Evolutionary conservation across 1,140 invertebrate species (phyloP).

Genomic region (Lycorma delicatula): DNA sequence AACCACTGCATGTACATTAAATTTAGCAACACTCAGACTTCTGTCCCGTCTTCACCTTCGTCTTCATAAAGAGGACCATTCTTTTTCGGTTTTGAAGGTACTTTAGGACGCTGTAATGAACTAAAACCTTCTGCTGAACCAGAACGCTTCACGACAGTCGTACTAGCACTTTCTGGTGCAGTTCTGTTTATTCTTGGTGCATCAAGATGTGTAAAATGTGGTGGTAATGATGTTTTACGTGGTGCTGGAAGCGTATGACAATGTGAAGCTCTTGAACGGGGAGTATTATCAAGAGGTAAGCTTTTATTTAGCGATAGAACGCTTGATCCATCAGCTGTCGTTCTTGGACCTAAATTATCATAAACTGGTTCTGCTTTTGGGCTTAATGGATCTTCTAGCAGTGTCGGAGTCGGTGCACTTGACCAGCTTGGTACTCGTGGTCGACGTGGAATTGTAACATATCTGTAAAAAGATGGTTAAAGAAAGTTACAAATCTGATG

Average conservation of each 20-base stretch:
- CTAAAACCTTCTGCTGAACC: constrained; percentile 13
- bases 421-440: constrained; percentile 75
- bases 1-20: too few species aligned
- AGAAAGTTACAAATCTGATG: too few species aligned
- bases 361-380: constrained; percentile 59
- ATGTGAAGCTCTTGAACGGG: constrained; percentile 44
- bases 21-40: constrained; percentile 56
- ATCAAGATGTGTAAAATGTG: constrained; percentile 43
- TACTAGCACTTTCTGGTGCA: constrained; percentile 14
- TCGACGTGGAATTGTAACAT: constrained; percentile 74
- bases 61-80: constrained; percentile 66
- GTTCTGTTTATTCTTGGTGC: too few species aligned
- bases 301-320: constrained; percentile 64
- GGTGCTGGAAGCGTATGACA: constrained; percentile 35
- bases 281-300: constrained; percentile 34
- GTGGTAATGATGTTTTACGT: constrained; percentile 35
- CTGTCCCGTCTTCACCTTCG: constrained; percentile 77
- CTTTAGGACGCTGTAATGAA: constrained; percentile 48
- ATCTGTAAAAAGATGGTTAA: too few species aligned
- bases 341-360: constrained; percentile 71
- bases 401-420: constrained; percentile 44
- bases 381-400: constrained; percentile 24
- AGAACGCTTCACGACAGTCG: neutral
- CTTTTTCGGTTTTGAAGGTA: constrained; percentile 68
- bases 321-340: constrained; percentile 77